Evolutionary conservation across 1,140 invertebrate species (phyloP), one percentile per base, ranked within the genome.

Genomic region (Whitmania pigra): DNA sequence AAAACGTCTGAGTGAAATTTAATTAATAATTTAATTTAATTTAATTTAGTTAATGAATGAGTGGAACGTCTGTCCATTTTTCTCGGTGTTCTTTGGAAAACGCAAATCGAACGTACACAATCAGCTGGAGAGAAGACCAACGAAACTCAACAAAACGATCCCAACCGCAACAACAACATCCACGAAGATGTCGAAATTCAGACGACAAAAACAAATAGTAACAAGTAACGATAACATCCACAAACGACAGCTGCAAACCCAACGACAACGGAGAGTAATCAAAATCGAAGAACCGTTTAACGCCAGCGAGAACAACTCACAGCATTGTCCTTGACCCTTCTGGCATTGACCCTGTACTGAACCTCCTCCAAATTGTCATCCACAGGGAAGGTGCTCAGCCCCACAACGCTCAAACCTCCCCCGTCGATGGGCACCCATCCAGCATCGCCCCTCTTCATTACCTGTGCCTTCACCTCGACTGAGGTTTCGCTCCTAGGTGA

Each of bases 381-480:
- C 22, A 31, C 29, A 4, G 57, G 71, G 27, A 79, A 31, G 63
- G 79, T 79, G 29, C 77, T 75, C 55, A 84, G 77, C 54, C 78
- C 79, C 18, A 83, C 83, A 82, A 92, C 90, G 78, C 92, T 93
- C 54, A 96, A 87, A 72, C 93, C 93, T 77, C 93, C 93, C 76
- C 91, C 92, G 74, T 89, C 91, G 81, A 95, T 86, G 76, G 93
- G 92, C 79, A 95, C 88, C 94, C 94, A 97, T 75, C 93, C 92
- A 74, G 92, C 93, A 70, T 90, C 92, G 81, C 90, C 93, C 77
- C 93, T 87, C 80, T 90, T 93, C 94, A 97, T 97, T 85, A 96
- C 94, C 87, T 96, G 93, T 84, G 93, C 94, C 80, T 91, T 89
- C 80, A 97, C 93, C 83, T 89, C 90, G 85, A 96, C 93, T 88